These are phyloP conservation scores for Semibalanus balanoides DNA, from an alignment of 1,140 invertebrate species.

Conservation along the genomic window DNA sequence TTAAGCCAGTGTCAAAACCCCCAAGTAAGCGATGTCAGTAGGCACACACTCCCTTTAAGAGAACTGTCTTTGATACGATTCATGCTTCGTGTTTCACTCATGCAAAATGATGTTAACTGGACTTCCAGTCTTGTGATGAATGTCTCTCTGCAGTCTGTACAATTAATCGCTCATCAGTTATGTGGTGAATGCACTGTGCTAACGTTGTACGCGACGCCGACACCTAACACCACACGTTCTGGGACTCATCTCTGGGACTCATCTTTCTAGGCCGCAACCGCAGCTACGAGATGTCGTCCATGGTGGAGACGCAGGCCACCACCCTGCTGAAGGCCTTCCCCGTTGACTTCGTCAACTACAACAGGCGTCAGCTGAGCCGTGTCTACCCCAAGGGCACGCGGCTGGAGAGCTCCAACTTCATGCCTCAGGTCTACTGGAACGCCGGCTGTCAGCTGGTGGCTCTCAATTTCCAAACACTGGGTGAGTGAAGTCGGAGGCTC, in stretches of 20 bases:
- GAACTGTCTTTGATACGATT: no score
- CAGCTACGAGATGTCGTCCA: constrained; percentile 94
- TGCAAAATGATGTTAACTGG: no score
- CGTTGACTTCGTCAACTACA: constrained; percentile 95
- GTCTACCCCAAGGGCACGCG: constrained; percentile 89
- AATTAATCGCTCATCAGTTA: no score
- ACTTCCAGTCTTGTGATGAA: no score
- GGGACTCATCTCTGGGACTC: no score
- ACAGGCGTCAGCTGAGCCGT: constrained; percentile 77
- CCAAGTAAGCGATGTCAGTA: no score
- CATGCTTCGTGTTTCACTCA: no score
- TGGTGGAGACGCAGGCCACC: constrained; percentile 92
- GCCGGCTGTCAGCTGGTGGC: constrained; percentile 97
- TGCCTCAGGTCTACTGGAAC: constrained; percentile 99
- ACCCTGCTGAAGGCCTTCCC: constrained; percentile 85
- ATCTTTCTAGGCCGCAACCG: constrained; percentile 64
- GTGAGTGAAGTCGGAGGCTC: constrained; percentile 33
- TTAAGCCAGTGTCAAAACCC: no score
- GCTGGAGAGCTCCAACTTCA: constrained; percentile 97
- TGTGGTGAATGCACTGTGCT: neutral
- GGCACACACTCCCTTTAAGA: no score
- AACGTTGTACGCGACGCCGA: no score
- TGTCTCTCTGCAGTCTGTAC: no score
- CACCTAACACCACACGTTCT: no score
- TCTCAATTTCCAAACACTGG: constrained; percentile 93